Evolutionary conservation across 2,113 vertebrate genomes (phyloP).

Genomic region (Podiceps cristatus): DNA sequence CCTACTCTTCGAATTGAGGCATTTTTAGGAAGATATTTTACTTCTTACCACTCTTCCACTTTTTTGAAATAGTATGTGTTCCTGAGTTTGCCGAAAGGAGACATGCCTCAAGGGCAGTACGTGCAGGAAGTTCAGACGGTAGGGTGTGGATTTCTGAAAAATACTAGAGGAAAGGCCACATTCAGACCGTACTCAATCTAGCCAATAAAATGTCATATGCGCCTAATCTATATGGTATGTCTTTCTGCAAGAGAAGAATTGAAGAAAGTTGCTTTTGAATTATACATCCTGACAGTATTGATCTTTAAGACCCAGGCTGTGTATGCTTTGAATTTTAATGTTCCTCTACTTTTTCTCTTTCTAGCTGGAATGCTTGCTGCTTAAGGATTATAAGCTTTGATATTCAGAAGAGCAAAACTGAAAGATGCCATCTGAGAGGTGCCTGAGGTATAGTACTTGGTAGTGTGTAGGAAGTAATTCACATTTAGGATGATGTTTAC

Average conservation of each 20-base stretch:
- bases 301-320: neutral
- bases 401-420: slow-evolving; percentile 67
- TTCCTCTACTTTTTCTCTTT: slow-evolving; percentile 28
- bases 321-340: slow-evolving; percentile 40
- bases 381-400: slow-evolving; percentile 54
- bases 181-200: neutral
- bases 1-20: neutral
- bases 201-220: neutral
- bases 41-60: neutral
- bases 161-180: neutral
- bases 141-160: neutral
- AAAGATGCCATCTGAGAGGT: slow-evolving; percentile 93
- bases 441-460: slow-evolving; percentile 83
- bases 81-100: neutral
- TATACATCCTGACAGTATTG: neutral
- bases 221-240: neutral
- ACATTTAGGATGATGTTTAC: neutral
- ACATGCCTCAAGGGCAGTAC: neutral
- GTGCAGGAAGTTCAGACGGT: neutral
- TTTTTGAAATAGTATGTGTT: neutral
- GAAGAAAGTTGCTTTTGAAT: neutral
- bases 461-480: neutral
- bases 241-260: neutral
- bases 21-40: neutral
- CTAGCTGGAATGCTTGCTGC: slow-evolving; percentile 71